These are phyloP conservation scores for Marronus borbonicus DNA, from an alignment of 2,888 invertebrate genomes.

Conservation along the genomic window DNA sequence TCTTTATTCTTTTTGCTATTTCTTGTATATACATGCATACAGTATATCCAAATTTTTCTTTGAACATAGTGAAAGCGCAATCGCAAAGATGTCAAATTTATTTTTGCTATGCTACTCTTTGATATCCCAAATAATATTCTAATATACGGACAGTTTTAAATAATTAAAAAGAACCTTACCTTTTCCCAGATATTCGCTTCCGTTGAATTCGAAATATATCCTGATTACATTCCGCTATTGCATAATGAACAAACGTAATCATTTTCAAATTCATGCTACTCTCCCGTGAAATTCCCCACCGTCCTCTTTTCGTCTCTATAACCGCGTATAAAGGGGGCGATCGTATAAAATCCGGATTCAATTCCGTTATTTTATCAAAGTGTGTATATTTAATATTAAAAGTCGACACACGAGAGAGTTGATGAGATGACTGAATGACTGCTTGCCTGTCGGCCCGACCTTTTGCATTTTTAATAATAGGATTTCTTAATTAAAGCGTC, in stretches of 20 bases:
- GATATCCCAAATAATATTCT: not conserved
- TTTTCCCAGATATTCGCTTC: not conserved
- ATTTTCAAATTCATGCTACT: conserved; percentile 11
- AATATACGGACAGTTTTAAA: not conserved
- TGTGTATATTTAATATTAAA: conserved; percentile 35
- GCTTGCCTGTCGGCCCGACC: conserved; percentile 1
- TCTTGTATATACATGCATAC: too few relatives aligned
- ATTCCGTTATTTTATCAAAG: conserved; percentile 29
- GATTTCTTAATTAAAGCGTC: conserved; percentile 48
- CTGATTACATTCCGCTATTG: conserved; percentile 14
- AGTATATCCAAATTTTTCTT: not conserved
- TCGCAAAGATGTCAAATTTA: too few relatives aligned
- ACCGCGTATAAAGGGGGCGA: not conserved
- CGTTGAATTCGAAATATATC: not conserved
- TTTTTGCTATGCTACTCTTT: not conserved
- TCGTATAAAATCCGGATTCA: not conserved
- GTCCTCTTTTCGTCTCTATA: not conserved
- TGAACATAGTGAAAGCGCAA: too few relatives aligned
- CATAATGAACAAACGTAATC: conserved; percentile 32
- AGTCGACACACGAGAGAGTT: not conserved
- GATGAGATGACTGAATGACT: not conserved
- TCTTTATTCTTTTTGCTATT: too few relatives aligned
- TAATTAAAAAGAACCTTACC: not conserved
- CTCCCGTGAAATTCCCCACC: not conserved
- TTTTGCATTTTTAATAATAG: conserved; percentile 49